Evolutionary conservation across 2,113 vertebrate species (phyloP).

Genomic region (Corythaeola cristata): DNA sequence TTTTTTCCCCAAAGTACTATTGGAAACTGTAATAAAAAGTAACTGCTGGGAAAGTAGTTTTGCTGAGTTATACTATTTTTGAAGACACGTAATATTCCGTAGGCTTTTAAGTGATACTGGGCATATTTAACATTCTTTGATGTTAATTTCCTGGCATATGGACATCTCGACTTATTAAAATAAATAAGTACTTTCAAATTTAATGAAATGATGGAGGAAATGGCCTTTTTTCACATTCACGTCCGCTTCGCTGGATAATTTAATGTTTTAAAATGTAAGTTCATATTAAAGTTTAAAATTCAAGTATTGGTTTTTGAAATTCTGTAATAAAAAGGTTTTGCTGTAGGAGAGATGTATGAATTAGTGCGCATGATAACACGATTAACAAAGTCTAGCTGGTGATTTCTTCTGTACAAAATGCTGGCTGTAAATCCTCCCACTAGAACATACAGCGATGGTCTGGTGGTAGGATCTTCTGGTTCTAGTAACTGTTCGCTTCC

Average conservation of each 20-base stretch:
- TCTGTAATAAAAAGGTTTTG: slow-evolving; percentile 61
- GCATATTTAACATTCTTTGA: slow-evolving; percentile 69
- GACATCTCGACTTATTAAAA: slow-evolving; percentile 70
- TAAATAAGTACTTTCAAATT: slow-evolving; percentile 72
- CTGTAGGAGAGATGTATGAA: slow-evolving; percentile 63
- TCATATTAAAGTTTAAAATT: slow-evolving; percentile 69
- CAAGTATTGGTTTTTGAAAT: slow-evolving; percentile 64
- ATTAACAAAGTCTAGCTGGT: slow-evolving; percentile 71
- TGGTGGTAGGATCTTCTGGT: neutral
- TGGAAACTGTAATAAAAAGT: slow-evolving; percentile 42
- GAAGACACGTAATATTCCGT: slow-evolving; percentile 51
- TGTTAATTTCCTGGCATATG: slow-evolving; percentile 80
- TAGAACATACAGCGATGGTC: neutral
- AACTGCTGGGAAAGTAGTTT: slow-evolving; percentile 44
- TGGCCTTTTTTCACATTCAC: slow-evolving; percentile 52
- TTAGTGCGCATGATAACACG: slow-evolving; percentile 55
- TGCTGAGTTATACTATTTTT: slow-evolving; percentile 52
- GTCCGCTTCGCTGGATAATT: slow-evolving; percentile 64
- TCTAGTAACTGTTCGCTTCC: neutral
- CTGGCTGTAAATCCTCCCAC: slow-evolving; percentile 53
- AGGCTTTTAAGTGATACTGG: slow-evolving; percentile 53
- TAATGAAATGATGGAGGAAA: slow-evolving; percentile 74
- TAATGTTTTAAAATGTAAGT: slow-evolving; percentile 71
- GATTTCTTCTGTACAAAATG: slow-evolving; percentile 75
- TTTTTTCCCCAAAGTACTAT: neutral